Conservation (phyloP, 2,888 invertebrate species). For the Melolontha melolontha region DNA sequence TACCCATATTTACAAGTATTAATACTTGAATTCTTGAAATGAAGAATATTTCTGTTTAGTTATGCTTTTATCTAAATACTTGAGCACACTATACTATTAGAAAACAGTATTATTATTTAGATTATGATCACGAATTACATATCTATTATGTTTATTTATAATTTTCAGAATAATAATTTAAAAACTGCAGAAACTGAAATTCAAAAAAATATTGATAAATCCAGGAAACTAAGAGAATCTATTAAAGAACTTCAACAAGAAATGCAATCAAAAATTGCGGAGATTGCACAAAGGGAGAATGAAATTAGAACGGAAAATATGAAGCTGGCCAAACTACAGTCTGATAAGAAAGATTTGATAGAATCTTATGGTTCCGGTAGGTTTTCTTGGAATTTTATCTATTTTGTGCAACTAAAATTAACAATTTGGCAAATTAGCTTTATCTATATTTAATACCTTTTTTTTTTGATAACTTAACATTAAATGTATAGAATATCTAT, state of each 20-base stretch:
- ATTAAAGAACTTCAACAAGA: slow-evolving; percentile 64
- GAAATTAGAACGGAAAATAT: slow-evolving; percentile 55
- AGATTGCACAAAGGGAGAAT: slow-evolving; percentile 66
- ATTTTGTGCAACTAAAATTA: too few relatives aligned
- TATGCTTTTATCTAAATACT: too few relatives aligned
- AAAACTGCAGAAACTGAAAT: slow-evolving; percentile 62
- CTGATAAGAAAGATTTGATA: slow-evolving; percentile 65
- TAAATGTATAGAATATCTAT: neutral
- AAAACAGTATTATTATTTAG: too few relatives aligned
- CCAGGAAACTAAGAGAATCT: slow-evolving; percentile 61
- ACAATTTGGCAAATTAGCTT: too few relatives aligned
- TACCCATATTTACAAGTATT: too few relatives aligned
- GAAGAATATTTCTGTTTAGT: too few relatives aligned
- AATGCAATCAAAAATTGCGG: slow-evolving; percentile 66
- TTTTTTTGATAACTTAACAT: too few relatives aligned
- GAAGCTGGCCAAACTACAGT: slow-evolving; percentile 65
- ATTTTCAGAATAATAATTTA: slow-evolving; percentile 63
- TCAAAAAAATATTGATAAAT: slow-evolving; percentile 61
- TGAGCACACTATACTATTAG: too few relatives aligned
- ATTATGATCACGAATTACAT: too few relatives aligned
- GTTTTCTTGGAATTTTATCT: slow-evolving; percentile 40
- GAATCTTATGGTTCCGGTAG: slow-evolving; percentile 69
- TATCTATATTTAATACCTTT: too few relatives aligned
- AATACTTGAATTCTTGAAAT: too few relatives aligned
- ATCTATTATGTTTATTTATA: slow-evolving; percentile 8